A percentile compares a stretch with the other conserved stretches of the same genome.
Evolutionary conservation across 2,797 vertebrate species (phyloP).

Genomic region (Fistularia commersonii): DNA sequence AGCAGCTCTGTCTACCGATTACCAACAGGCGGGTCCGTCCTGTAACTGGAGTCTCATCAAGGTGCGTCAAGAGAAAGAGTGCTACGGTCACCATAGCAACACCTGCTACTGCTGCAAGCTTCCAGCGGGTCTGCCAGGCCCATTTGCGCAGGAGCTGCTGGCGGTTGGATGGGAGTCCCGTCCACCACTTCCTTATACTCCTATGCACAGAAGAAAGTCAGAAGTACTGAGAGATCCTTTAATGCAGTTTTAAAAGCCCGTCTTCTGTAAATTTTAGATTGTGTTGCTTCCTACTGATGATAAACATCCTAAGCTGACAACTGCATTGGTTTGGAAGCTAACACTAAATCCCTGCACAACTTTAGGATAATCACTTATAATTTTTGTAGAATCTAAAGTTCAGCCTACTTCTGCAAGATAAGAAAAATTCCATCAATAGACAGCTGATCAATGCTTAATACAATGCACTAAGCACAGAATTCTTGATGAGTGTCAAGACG

Average conservation of each 20-base stretch:
- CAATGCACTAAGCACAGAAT: too few relatives aligned
- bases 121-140: slow-evolving; percentile 81
- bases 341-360: too few relatives aligned
- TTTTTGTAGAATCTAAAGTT: too few relatives aligned
- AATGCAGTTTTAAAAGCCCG: not conserved
- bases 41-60: slow-evolving; percentile 90
- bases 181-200: slow-evolving; percentile 95
- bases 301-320: too few relatives aligned
- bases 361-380: too few relatives aligned
- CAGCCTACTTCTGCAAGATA: too few relatives aligned
- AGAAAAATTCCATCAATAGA: too few relatives aligned
- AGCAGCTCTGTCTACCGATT: slow-evolving; percentile 84
- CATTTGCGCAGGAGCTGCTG: slow-evolving; percentile 79
- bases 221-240: not conserved
- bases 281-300: too few relatives aligned
- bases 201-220: slow-evolving; percentile 58
- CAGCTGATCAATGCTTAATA: too few relatives aligned
- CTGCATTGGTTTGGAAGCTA: too few relatives aligned
- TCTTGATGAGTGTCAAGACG: too few relatives aligned
- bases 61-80: slow-evolving; percentile 85
- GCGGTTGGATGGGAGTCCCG: slow-evolving; percentile 83
- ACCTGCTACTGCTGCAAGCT: slow-evolving; percentile 68
- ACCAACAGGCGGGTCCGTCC: slow-evolving; percentile 85
- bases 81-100: slow-evolving; percentile 72
- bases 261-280: too few relatives aligned